Evolutionary conservation across 2,888 invertebrate genomes (phyloP).

Genomic region (Bellardia bayeri): DNA sequence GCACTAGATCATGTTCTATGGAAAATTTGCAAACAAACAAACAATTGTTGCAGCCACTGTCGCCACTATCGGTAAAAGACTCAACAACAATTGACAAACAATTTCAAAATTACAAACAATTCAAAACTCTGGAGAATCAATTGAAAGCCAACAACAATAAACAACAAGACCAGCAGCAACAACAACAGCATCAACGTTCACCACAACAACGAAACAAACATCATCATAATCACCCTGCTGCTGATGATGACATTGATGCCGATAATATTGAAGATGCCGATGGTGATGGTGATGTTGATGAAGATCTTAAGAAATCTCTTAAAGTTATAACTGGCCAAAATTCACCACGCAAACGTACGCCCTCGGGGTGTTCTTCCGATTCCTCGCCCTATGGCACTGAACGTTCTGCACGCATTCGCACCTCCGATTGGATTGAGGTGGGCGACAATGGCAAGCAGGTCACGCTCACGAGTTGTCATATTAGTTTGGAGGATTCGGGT

Average conservation of each 20-base stretch:
- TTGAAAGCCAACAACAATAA: conserved; percentile 38
- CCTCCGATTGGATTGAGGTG: conserved; percentile 86
- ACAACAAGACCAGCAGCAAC: conserved; percentile 23
- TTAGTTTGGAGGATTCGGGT: conserved; percentile 85
- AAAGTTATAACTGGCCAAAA: conserved; percentile 74
- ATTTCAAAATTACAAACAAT: conserved; percentile 61
- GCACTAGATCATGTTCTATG: conserved; percentile 82
- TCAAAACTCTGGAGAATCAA: conserved; percentile 61
- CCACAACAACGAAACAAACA: conserved; percentile 74
- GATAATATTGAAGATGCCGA: conserved; percentile 81
- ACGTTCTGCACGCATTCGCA: conserved; percentile 83
- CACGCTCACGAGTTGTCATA: conserved; percentile 86
- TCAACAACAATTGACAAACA: conserved; percentile 68
- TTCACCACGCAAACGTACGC: conserved; percentile 81
- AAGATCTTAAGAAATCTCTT: conserved; percentile 77
- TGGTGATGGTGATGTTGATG: conserved; percentile 77
- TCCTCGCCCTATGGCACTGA: conserved; percentile 84
- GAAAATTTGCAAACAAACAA: conserved; percentile 79
- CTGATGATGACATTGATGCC: conserved; percentile 80
- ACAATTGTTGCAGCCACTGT: conserved; percentile 30
- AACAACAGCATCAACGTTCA: conserved; percentile 21
- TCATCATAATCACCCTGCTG: conserved; percentile 65
- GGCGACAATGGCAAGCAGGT: conserved; percentile 86
- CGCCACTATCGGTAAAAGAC: conserved; percentile 40
- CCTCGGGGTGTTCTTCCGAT: conserved; percentile 84